Conservation (phyloP, 2,888 invertebrate species). For the Eueremaeus valkanovi region DNA sequence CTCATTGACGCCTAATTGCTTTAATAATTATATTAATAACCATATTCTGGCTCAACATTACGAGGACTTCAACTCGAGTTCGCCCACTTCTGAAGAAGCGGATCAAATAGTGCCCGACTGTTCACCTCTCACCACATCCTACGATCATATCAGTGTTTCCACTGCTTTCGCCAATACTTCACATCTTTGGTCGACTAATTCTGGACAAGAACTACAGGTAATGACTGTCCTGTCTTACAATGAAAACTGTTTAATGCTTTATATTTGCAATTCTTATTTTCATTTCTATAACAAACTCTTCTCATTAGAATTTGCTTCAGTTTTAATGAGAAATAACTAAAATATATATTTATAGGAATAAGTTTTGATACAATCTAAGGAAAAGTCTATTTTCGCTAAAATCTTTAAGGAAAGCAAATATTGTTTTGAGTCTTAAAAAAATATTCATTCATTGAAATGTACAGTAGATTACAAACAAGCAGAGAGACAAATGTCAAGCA, state of each 20-base stretch:
- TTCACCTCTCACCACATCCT: not conserved
- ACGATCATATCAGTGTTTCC: not conserved
- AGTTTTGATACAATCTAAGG: no score
- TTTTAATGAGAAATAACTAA: no score
- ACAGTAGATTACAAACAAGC: not conserved
- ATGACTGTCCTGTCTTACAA: no score
- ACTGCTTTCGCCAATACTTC: constrained; percentile 16
- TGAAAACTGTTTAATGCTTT: no score
- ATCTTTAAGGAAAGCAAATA: no score
- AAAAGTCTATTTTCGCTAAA: no score
- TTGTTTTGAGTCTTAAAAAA: no score
- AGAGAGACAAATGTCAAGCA: not conserved
- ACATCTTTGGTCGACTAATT: not conserved
- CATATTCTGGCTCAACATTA: not conserved
- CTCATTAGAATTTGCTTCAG: no score
- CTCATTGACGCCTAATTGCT: not conserved
- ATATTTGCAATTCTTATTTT: no score
- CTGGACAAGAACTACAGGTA: constrained; percentile 1
- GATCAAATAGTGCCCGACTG: constrained; percentile 46
- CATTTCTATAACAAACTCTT: no score
- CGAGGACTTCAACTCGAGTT: constrained; percentile 26
- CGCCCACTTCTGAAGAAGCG: constrained; percentile 42
- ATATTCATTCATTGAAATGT: no score
- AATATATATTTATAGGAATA: no score
- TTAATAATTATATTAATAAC: constrained; percentile 14